phyloP scores from a whole-genome alignment of 2,797 vertebrate species.

The Hippoglossus hippoglossus region DNA sequence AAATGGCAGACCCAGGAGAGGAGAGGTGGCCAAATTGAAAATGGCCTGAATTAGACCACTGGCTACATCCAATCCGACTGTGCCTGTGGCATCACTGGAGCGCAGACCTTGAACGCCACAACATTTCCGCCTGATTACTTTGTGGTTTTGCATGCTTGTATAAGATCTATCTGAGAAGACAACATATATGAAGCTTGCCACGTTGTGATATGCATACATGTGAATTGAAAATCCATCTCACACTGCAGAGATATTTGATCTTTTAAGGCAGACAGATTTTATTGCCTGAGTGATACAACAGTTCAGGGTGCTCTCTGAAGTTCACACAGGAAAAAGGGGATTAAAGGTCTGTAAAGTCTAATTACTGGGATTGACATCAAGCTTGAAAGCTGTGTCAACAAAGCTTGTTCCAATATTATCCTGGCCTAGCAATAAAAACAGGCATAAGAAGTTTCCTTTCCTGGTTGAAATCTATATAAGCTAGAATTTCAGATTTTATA shows the following conservation, averaged over 20 bases:
- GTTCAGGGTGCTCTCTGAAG: constrained; percentile 38
- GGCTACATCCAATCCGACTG: constrained; percentile 52
- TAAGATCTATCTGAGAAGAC: constrained; percentile 22
- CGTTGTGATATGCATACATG: constrained; percentile 11
- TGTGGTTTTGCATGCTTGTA: constrained; percentile 28
- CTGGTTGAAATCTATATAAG: constrained; percentile 1
- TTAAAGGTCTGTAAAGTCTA: constrained; percentile 57
- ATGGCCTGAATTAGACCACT: constrained; percentile 60
- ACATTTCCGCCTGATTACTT: constrained; percentile 29
- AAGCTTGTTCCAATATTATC: constrained; percentile 51
- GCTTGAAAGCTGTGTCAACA: constrained; percentile 61
- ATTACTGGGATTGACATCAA: constrained; percentile 62
- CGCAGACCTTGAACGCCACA: constrained; percentile 2
- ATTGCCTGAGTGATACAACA: constrained; percentile 49
- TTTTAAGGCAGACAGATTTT: constrained; percentile 33
- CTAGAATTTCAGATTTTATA: too few relatives aligned
- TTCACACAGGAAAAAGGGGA: constrained; percentile 49
- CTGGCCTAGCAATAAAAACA: constrained; percentile 44
- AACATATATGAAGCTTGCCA: constrained; percentile 6
- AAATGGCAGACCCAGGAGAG: constrained; percentile 61
- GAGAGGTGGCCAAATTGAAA: constrained; percentile 68
- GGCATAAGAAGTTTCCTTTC: constrained; percentile 24
- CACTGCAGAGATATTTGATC: constrained; percentile 34
- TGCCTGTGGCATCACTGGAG: constrained; percentile 26
- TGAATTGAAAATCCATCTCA: constrained; percentile 36